These are phyloP conservation scores for Cancer borealis DNA, from an alignment of 2,888 invertebrate genomes.

Conservation along the genomic window DNA sequence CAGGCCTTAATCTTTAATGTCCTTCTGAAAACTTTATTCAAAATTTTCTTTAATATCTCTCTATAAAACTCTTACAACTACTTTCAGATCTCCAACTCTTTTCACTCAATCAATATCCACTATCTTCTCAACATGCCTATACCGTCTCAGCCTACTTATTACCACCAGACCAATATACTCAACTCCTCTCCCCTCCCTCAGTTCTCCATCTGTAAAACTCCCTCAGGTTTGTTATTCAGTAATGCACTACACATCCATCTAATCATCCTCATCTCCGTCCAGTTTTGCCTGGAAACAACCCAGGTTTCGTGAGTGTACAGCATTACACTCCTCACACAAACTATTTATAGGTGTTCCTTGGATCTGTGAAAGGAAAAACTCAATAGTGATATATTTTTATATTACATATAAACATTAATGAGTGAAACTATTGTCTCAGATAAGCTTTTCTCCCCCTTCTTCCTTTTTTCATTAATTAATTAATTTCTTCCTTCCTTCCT, in stretches of 20 bases:
- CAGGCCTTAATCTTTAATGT: not conserved
- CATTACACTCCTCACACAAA: not conserved
- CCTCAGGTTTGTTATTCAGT: not conserved
- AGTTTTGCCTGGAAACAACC: not conserved
- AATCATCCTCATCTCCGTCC: constrained; percentile 1
- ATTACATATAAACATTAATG: not conserved
- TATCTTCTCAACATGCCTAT: not conserved
- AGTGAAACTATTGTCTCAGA: not conserved
- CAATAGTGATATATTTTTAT: not conserved
- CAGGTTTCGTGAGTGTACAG: not conserved
- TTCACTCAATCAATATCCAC: not conserved
- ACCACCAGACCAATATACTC: not conserved
- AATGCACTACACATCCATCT: not conserved
- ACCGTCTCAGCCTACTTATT: not conserved
- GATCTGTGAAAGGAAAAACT: not conserved
- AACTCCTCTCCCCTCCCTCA: not conserved
- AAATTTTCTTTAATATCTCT: too few relatives aligned
- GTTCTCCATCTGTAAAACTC: not conserved
- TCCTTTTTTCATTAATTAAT: too few relatives aligned
- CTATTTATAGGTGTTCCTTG: not conserved
- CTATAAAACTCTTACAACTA: not conserved
- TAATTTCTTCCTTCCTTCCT: not conserved
- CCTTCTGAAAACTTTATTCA: too few relatives aligned
- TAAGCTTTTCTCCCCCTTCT: not conserved
- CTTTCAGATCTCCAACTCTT: not conserved